Evolutionary conservation across 2,888 invertebrate species (phyloP).

Genomic region (Vesta saturnalis): DNA sequence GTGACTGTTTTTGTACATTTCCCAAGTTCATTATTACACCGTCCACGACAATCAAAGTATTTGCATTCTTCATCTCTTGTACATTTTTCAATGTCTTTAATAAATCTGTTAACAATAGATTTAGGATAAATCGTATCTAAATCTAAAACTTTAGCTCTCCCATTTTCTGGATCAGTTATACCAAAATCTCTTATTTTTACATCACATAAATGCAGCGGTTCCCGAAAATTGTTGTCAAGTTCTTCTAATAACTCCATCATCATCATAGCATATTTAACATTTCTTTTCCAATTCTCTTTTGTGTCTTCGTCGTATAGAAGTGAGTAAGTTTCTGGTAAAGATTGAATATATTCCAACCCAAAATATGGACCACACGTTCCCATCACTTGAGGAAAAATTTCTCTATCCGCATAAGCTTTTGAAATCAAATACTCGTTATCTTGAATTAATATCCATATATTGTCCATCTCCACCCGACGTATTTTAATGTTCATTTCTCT

Average conservation of each 20-base stretch:
- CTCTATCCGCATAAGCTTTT: conserved; percentile 67
- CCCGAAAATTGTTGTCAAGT: conserved; percentile 68
- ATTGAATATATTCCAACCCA: conserved; percentile 71
- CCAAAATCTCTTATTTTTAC: conserved; percentile 76
- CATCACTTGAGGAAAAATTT: conserved; percentile 72
- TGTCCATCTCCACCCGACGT: conserved; percentile 67
- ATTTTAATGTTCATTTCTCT: conserved; percentile 58
- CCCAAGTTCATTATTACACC: conserved; percentile 65
- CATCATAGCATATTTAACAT: conserved; percentile 67
- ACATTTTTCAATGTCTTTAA: conserved; percentile 63
- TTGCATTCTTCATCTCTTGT: conserved; percentile 71
- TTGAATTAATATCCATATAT: conserved; percentile 71
- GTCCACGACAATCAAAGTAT: conserved; percentile 72
- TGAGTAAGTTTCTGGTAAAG: conserved; percentile 66
- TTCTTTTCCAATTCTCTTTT: conserved; percentile 67
- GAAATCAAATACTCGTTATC: conserved; percentile 75
- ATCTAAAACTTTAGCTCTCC: conserved; percentile 70
- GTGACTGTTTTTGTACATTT: conserved; percentile 67
- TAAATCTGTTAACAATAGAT: conserved; percentile 64
- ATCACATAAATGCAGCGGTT: conserved; percentile 75
- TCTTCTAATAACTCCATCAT: conserved; percentile 70
- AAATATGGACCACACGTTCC: conserved; percentile 76
- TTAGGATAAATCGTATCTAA: conserved; percentile 71
- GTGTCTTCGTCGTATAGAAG: conserved; percentile 65
- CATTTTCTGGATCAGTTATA: conserved; percentile 61